These are phyloP conservation scores for Polydrusus cervinus DNA, from an alignment of 2,888 invertebrate genomes.

Conservation along the genomic window DNA sequence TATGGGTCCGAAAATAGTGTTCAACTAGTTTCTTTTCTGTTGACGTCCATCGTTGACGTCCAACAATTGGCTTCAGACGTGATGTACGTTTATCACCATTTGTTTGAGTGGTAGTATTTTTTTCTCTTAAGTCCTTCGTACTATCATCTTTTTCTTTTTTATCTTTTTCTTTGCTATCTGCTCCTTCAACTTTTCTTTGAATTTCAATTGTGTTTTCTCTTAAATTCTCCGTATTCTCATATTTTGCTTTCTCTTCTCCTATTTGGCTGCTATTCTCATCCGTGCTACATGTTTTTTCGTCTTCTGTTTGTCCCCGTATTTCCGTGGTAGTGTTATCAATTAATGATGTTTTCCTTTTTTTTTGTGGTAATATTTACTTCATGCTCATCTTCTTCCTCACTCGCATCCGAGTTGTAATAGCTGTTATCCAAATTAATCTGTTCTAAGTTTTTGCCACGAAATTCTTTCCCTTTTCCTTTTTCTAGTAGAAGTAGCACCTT, in stretches of 20 bases:
- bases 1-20: neutral
- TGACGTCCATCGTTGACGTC: neutral
- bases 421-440: conserved; percentile 1
- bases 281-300: conserved; percentile 6
- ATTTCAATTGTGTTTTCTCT: conserved; percentile 1
- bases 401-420: neutral
- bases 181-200: neutral
- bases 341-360: neutral
- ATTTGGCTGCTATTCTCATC: conserved; percentile 1
- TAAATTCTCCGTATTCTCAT: neutral
- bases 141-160: neutral
- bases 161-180: neutral
- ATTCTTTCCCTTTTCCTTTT: conserved; percentile 12
- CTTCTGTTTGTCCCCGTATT: conserved; percentile 4
- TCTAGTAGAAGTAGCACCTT: conserved; percentile 3
- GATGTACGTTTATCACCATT: neutral
- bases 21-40: neutral
- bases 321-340: neutral
- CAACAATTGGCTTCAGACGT: conserved; percentile 4
- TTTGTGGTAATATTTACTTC: conserved; percentile 1
- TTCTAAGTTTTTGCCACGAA: conserved; percentile 7
- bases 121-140: neutral
- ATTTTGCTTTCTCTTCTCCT: neutral
- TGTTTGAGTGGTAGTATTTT: neutral
- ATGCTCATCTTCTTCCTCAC: neutral